These are phyloP conservation scores for Bothrops jararaca DNA, from an alignment of 2,113 vertebrate species.

Conservation along the genomic window DNA sequence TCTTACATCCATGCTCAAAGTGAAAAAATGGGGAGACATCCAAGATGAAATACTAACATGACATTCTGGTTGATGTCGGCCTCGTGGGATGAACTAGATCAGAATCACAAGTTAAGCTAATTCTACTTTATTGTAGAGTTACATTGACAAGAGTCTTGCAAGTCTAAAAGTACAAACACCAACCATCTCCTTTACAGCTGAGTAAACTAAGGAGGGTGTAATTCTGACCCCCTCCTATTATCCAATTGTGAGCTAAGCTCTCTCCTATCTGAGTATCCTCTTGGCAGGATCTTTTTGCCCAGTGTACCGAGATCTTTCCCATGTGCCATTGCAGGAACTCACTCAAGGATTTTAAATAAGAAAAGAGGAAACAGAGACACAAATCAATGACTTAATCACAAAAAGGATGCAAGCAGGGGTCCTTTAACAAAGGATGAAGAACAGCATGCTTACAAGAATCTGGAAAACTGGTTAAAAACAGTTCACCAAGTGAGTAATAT, in stretches of 20 bases:
- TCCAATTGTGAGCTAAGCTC: not conserved
- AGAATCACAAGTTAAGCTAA: not conserved
- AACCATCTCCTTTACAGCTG: not conserved
- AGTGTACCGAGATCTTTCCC: not conserved
- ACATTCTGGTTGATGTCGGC: not conserved
- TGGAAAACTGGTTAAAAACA: not conserved
- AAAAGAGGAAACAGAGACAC: not conserved
- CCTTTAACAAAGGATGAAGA: not conserved
- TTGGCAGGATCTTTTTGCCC: not conserved
- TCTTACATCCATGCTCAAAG: not conserved
- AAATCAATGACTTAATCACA: not conserved
- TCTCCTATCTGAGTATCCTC: not conserved
- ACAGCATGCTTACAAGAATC: not conserved
- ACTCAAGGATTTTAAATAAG: not conserved
- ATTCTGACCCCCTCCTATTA: not conserved
- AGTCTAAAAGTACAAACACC: not conserved
- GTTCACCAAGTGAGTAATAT: not conserved
- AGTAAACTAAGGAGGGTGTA: not conserved
- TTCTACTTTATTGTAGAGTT: not conserved
- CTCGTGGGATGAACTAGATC: not conserved
- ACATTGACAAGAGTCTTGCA: not conserved
- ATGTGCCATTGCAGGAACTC: not conserved
- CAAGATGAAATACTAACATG: not conserved
- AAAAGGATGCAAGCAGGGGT: not conserved
- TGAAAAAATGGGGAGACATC: not conserved